A percentile compares a stretch with the other conserved stretches of the same genome.
Conservation (phyloP, 2,113 vertebrate species). For the Recurvirostra avosetta region DNA sequence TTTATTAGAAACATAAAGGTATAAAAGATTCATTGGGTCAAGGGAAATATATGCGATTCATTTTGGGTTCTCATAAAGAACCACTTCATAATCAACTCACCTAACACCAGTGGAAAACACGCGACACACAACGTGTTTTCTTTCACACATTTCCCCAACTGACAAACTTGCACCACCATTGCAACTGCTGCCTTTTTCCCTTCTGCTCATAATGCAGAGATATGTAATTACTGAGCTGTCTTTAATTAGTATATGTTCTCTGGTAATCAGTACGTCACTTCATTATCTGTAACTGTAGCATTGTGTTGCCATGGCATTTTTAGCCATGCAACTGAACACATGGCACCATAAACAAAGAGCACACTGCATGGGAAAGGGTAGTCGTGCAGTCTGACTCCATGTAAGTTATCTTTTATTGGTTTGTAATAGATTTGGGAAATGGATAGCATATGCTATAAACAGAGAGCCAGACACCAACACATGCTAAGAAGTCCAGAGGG, state of each 20-base stretch:
- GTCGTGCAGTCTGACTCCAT: background rate
- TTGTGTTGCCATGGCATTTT: background rate
- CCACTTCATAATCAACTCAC: background rate
- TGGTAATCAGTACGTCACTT: background rate
- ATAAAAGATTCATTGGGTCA: rapidly evolving
- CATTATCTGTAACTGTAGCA: background rate
- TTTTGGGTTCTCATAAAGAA: background rate
- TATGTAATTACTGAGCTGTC: background rate
- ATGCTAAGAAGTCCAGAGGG: constrained; percentile 23
- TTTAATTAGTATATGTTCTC: background rate
- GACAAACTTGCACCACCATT: background rate
- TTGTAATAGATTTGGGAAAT: background rate
- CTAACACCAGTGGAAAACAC: background rate
- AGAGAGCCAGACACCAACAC: constrained; percentile 18
- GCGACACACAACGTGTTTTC: rapidly evolving
- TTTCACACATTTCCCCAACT: background rate
- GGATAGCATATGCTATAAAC: background rate
- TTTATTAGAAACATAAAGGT: background rate
- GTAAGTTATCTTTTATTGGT: background rate
- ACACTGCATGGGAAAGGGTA: background rate
- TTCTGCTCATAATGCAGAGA: background rate
- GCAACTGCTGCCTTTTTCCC: background rate
- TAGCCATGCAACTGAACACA: background rate
- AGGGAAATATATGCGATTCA: background rate
- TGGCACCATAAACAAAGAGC: background rate